Evolutionary conservation across 2,113 vertebrate species (phyloP).

Genomic region (Callospermophilus lateralis): DNA sequence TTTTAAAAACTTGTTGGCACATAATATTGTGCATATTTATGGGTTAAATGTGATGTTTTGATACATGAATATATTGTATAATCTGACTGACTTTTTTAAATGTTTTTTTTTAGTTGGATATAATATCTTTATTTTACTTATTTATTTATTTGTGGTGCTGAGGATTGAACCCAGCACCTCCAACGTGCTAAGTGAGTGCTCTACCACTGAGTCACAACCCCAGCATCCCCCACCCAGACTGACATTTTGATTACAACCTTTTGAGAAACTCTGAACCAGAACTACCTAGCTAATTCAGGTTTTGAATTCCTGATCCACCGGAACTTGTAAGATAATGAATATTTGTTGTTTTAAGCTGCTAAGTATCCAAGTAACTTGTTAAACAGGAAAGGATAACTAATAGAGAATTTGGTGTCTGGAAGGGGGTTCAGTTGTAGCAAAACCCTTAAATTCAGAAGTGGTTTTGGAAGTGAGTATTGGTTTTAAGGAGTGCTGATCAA

Average conservation of each 20-base stretch:
- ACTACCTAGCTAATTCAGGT: not conserved
- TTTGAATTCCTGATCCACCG: not conserved
- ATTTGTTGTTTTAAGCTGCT: not conserved
- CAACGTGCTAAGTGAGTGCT: too few relatives aligned
- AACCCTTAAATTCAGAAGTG: conserved; percentile 37
- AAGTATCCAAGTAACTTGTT: conserved; percentile 8
- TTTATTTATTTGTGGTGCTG: too few relatives aligned
- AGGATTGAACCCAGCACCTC: too few relatives aligned
- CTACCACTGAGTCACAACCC: too few relatives aligned
- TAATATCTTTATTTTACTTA: too few relatives aligned
- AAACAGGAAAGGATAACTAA: not conserved
- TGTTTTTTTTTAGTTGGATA: too few relatives aligned
- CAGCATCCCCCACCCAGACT: too few relatives aligned
- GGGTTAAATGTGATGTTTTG: not conserved
- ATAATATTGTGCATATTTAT: not conserved
- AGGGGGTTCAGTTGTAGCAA: conserved; percentile 28
- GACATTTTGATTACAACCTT: not conserved
- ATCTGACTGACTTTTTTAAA: not conserved
- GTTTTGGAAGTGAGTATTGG: conserved; percentile 3
- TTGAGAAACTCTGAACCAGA: conserved; percentile 8
- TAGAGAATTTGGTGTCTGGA: not conserved
- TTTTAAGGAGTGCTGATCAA: conserved; percentile 38
- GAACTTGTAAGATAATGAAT: conserved; percentile 28
- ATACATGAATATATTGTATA: not conserved
- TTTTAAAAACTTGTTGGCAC: not conserved